Evolutionary conservation across 2,888 invertebrate genomes (phyloP).

Genomic region (Eremobia ochroleuca): DNA sequence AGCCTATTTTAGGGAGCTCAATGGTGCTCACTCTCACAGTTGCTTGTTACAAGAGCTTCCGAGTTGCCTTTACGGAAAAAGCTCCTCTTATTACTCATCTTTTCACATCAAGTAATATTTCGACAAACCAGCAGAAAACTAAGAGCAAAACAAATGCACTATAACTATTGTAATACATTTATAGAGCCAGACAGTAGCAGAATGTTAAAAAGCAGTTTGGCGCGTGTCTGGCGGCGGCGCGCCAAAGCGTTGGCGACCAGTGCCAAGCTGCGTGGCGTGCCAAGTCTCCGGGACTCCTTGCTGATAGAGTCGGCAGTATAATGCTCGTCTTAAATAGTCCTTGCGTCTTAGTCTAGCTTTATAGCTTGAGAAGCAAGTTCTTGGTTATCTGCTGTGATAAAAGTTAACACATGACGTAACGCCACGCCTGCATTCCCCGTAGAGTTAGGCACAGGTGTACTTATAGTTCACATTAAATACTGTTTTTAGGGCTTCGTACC

Average conservation of each 20-base stretch:
- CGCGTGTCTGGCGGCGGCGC: slow-evolving; percentile 19
- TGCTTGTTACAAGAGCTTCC: not conserved
- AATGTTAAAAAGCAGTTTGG: slow-evolving; percentile 56
- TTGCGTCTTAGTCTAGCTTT: not conserved
- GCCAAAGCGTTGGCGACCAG: slow-evolving; percentile 41
- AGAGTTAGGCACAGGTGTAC: not conserved
- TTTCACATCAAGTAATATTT: not conserved
- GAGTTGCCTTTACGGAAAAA: too few species aligned
- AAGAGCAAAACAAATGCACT: not conserved
- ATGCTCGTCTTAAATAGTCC: slow-evolving; percentile 28
- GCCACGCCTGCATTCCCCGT: too few species aligned
- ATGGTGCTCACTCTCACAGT: not conserved
- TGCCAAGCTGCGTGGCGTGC: slow-evolving; percentile 51
- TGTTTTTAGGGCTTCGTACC: too few species aligned
- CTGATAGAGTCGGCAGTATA: slow-evolving; percentile 2
- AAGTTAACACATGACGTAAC: not conserved
- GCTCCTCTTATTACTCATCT: too few species aligned
- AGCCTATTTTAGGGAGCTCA: not conserved
- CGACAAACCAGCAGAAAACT: not conserved
- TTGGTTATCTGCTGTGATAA: not conserved
- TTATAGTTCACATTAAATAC: too few species aligned
- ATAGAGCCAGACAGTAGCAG: slow-evolving; percentile 8
- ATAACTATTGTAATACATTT: not conserved
- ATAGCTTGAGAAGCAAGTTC: not conserved
- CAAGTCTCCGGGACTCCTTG: slow-evolving; percentile 18